Base-by-base conservation (phyloP, 2,888 invertebrate species). In the Amiota mariae region DNA sequence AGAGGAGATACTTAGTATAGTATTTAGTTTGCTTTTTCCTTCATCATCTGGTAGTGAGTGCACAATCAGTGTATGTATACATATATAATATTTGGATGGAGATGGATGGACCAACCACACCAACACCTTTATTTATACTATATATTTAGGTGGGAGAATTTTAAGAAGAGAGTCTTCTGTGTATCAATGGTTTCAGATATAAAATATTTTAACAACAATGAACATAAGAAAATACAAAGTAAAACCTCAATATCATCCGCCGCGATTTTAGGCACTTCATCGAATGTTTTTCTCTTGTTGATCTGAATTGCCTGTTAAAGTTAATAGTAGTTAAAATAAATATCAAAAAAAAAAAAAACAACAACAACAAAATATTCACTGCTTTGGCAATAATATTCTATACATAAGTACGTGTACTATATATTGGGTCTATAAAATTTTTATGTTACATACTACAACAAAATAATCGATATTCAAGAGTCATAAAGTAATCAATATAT, bases 181-280 rank as follows among this genome's bases (percentile, higher is more conserved):
- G 18, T 18, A 3, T 57, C 18, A n/a, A 18, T 59, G 18, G n/a
- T 8, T 56, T 8, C 18, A 77, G 64, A 74, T 67, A 59, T 36
- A 73, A 73, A 72, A 15, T 64, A 46, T 64, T 68, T 75, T 61
- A 67, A 77, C 77, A 76, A 72, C 59, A 73, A 61, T 64, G 46
- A 75, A 77, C 75, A 81, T 75, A 74, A 56, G 54, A 15, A 72
- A 59, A 72, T 56, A 15, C 51, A 63, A 57, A 74, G 73, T 72
- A 77, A 81, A 87, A 87, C 88, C 88, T 88, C 88, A 79, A 88
- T 88, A 77, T 88, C 88, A 81, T 88, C 89, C 80, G 82, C 77
- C 72, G 82, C 72, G 80, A 87, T 88, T 74, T 84, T 87, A 77
- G 82, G 79, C 74, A 81, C 88, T 77, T 86, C 88, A 79, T 79